phyloP scores from a whole-genome alignment of 2,888 invertebrate genomes.

The Ichneumoninae sp. region DNA sequence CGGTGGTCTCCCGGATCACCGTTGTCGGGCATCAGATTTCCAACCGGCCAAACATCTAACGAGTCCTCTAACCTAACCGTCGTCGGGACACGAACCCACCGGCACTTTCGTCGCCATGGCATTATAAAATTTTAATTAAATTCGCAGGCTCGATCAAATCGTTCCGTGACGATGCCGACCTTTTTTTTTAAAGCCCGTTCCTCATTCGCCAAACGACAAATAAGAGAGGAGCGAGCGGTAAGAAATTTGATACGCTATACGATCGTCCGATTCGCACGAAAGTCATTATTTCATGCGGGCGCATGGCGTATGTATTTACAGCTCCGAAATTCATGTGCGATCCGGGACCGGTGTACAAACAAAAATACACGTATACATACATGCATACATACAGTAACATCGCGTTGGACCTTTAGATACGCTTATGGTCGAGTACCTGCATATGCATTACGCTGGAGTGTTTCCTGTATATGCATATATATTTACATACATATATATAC shows the following conservation, averaged over 20 bases:
- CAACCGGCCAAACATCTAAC: neutral
- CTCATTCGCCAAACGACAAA: slow-evolving; percentile 24
- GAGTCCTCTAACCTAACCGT: neutral
- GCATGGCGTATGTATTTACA: slow-evolving; percentile 8
- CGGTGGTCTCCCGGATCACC: slow-evolving; percentile 3
- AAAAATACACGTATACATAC: neutral
- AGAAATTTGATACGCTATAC: slow-evolving; percentile 14
- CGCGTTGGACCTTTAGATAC: neutral
- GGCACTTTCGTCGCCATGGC: neutral
- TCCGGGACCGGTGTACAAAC: neutral
- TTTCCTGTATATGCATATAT: slow-evolving; percentile 44
- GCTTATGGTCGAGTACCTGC: slow-evolving; percentile 6
- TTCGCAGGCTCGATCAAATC: slow-evolving; percentile 58
- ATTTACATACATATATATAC: slow-evolving; percentile 70
- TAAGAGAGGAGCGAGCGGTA: slow-evolving; percentile 21
- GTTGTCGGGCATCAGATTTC: neutral
- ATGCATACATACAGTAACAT: neutral
- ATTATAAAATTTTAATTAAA: slow-evolving; percentile 65
- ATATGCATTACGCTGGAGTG: slow-evolving; percentile 31
- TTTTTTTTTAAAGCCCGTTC: slow-evolving; percentile 21
- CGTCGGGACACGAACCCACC: neutral
- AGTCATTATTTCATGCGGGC: slow-evolving; percentile 44
- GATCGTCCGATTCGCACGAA: slow-evolving; percentile 38
- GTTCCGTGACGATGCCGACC: slow-evolving; percentile 30
- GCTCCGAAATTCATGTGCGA: slow-evolving; percentile 13